phyloP scores from a whole-genome alignment of 2,113 vertebrate genomes.

The Microcebus griseorufus region DNA sequence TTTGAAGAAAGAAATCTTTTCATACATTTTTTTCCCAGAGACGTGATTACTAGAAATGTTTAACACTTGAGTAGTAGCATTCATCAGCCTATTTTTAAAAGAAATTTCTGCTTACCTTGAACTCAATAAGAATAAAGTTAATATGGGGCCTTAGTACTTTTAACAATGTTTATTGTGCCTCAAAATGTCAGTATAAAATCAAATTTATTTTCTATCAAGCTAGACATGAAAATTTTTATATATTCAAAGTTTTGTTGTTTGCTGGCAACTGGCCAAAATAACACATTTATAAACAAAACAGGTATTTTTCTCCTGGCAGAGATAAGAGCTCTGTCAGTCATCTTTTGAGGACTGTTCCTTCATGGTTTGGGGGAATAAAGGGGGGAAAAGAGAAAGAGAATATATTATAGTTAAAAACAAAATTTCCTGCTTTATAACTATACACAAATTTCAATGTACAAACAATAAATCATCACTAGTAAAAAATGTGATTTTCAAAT shows the following conservation, averaged over 20 bases:
- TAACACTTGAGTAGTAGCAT: not conserved
- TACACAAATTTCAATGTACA: not conserved
- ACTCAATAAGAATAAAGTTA: not conserved
- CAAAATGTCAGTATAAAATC: too few relatives aligned
- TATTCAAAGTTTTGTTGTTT: too few relatives aligned
- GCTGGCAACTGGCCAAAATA: slow-evolving; percentile 13
- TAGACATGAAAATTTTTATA: too few relatives aligned
- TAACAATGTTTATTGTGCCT: too few relatives aligned
- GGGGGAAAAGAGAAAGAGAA: not conserved
- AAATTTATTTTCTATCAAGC: too few relatives aligned
- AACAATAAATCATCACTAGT: not conserved
- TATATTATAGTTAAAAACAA: not conserved
- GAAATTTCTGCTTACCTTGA: not conserved
- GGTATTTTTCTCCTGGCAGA: not conserved
- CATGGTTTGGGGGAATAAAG: not conserved
- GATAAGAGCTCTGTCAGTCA: not conserved
- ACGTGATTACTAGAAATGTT: not conserved
- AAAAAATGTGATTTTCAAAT: slow-evolving; percentile 30
- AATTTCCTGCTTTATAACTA: slow-evolving; percentile 22
- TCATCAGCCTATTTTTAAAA: not conserved
- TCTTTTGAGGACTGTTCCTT: not conserved
- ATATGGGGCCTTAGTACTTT: too few relatives aligned
- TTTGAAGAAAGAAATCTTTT: not conserved
- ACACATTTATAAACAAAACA: not conserved
- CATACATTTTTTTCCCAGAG: not conserved